Evolutionary conservation across 2,797 vertebrate genomes (phyloP).

Genomic region (Myotis planiceps): DNA sequence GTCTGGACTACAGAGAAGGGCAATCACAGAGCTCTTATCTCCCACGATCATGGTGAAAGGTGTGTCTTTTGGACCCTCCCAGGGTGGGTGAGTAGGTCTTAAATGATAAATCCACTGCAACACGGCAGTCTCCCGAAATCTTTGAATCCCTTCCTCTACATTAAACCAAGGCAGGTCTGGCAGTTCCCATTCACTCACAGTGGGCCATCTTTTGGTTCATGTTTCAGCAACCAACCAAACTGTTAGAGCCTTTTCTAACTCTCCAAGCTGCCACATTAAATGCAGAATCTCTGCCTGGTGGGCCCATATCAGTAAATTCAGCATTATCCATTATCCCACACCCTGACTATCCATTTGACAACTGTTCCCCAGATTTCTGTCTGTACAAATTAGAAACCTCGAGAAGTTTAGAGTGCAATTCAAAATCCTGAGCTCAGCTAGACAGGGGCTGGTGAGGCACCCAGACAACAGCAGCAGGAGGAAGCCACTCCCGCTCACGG

Average conservation of each 20-base stretch:
- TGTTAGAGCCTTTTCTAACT: background rate
- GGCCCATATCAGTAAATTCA: background rate
- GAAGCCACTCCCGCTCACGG: too few species aligned
- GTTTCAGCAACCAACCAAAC: background rate
- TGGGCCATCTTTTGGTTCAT: background rate
- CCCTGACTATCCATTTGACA: background rate
- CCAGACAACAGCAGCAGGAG: background rate
- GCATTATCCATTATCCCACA: background rate
- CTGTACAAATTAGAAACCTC: background rate
- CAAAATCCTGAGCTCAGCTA: background rate
- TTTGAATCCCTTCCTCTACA: background rate
- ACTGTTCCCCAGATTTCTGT: background rate
- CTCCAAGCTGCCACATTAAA: background rate
- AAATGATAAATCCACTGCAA: background rate
- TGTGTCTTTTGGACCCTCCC: background rate
- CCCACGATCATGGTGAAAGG: background rate
- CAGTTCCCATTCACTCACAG: background rate
- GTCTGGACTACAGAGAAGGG: background rate
- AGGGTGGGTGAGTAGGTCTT: background rate
- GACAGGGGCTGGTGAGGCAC: background rate
- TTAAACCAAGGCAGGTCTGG: background rate
- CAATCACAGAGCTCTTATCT: background rate
- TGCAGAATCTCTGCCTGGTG: background rate
- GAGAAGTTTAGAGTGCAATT: background rate
- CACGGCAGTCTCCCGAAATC: background rate